Conservation (phyloP, 2,888 invertebrate genomes). For the Troilus luridus region DNA sequence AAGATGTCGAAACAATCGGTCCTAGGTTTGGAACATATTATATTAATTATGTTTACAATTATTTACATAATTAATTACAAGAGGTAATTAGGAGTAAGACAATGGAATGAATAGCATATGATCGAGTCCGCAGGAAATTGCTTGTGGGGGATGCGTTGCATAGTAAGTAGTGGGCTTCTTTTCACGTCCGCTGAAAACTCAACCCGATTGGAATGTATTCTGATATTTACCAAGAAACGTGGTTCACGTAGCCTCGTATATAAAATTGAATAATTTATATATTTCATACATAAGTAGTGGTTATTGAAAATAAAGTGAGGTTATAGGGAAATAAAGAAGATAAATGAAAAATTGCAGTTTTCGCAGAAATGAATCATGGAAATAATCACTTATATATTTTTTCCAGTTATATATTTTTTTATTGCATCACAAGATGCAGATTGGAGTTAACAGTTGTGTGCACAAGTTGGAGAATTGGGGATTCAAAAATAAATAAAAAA, state of each 20-base stretch:
- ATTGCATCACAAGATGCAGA: not conserved
- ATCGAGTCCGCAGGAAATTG: not conserved
- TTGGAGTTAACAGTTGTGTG: not conserved
- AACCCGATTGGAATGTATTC: not conserved
- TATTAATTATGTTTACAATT: no score
- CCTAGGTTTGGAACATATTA: no score
- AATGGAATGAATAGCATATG: not conserved
- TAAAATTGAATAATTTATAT: no score
- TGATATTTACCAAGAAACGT: not conserved
- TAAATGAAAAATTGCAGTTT: not conserved
- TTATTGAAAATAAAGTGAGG: not conserved
- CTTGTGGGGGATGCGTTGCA: not conserved
- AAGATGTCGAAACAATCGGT: no score
- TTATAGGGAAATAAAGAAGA: not conserved
- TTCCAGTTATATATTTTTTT: not conserved
- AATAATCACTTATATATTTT: not conserved
- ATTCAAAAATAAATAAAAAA: not conserved
- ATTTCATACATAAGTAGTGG: no score
- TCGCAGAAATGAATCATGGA: not conserved
- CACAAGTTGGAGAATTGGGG: not conserved
- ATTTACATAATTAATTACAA: not conserved
- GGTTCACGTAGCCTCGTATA: no score
- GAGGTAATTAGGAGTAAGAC: not conserved
- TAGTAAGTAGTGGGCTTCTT: not conserved
- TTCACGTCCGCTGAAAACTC: not conserved